Evolutionary conservation across 2,113 vertebrate genomes (phyloP).

Genomic region (Montifringilla adamsi): DNA sequence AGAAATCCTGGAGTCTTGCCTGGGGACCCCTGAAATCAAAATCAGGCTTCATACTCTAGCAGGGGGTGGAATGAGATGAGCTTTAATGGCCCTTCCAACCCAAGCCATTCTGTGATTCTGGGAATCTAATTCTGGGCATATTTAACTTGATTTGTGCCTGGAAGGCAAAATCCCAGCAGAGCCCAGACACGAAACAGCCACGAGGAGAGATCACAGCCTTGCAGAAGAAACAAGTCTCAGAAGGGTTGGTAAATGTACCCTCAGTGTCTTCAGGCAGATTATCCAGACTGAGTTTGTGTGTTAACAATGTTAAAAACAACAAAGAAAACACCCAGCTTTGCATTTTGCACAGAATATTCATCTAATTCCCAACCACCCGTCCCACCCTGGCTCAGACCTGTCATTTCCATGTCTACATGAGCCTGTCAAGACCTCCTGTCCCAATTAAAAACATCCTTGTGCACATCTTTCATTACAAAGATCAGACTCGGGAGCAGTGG

Average conservation of each 20-base stretch:
- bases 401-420: constrained; percentile 32
- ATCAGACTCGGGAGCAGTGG: neutral
- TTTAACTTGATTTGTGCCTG: neutral
- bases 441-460: neutral
- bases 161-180: neutral
- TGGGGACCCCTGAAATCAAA: neutral
- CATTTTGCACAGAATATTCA: neutral
- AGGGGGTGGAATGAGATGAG: neutral
- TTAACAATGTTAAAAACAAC: neutral
- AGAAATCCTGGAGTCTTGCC: neutral
- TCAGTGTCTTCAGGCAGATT: neutral
- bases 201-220: neutral
- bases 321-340: neutral
- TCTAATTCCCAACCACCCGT: neutral
- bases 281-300: neutral
- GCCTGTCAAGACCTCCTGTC: neutral
- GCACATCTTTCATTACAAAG: neutral
- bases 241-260: neutral
- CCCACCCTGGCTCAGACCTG: neutral
- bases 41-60: fast-evolving
- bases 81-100: neutral
- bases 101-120: neutral
- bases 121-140: neutral
- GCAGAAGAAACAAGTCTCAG: neutral
- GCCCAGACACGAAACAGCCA: neutral